Conservation (phyloP, 2,797 vertebrate species). For the Lutjanus argentimaculatus region DNA sequence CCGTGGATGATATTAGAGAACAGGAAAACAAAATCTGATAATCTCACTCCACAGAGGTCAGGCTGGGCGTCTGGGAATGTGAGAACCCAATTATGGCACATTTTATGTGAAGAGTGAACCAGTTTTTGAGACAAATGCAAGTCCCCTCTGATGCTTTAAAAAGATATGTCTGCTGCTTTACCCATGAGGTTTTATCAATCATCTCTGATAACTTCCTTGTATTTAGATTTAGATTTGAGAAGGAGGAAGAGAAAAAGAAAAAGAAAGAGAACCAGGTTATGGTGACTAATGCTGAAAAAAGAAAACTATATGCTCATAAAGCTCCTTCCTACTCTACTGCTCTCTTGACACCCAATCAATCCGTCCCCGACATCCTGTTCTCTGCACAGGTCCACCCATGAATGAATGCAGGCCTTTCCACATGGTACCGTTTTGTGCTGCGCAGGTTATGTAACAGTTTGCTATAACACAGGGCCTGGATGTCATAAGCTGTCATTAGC, state of each 20-base stretch:
- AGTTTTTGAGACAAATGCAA: constrained; percentile 26
- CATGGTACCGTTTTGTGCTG: constrained; percentile 60
- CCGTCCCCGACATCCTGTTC: constrained; percentile 61
- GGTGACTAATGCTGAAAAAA: constrained; percentile 73
- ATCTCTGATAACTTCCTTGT: constrained; percentile 22
- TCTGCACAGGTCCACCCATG: constrained; percentile 54
- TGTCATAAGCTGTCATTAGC: constrained; percentile 46
- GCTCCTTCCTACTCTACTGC: constrained; percentile 67
- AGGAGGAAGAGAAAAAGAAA: constrained; percentile 38
- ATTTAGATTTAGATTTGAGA: constrained; percentile 41
- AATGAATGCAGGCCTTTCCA: constrained; percentile 55
- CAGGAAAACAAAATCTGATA: constrained; percentile 38
- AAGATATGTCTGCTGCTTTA: constrained; percentile 28
- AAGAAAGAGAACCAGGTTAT: constrained; percentile 22
- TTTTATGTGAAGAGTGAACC: constrained; percentile 34
- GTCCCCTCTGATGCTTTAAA: constrained; percentile 39
- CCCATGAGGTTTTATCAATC: constrained; percentile 42
- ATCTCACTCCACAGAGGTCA: constrained; percentile 34
- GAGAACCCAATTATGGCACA: constrained; percentile 33
- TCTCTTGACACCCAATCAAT: constrained; percentile 79
- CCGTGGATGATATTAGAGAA: constrained; percentile 51
- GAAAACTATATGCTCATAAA: constrained; percentile 71
- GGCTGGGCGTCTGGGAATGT: constrained; percentile 12
- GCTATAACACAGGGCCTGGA: constrained; percentile 43
- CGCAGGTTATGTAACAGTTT: constrained; percentile 55